Percentiles rank a stretch among this genome's conserved stretches.
These are phyloP conservation scores for Oophaga sylvatica DNA, from an alignment of 2,797 vertebrate genomes.

Conservation along the genomic window DNA sequence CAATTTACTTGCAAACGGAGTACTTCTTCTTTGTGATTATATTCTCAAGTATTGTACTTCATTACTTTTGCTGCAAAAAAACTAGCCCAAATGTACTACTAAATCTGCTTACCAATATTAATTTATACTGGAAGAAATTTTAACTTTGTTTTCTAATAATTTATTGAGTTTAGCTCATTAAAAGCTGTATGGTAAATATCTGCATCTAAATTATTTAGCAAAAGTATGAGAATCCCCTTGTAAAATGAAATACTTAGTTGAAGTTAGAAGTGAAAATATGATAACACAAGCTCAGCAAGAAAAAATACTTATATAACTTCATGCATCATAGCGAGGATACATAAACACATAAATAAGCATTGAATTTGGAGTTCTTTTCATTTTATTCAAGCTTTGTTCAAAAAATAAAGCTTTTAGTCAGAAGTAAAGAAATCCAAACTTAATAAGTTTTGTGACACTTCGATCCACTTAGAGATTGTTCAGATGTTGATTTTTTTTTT, in stretches of 20 bases:
- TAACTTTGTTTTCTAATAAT: background rate
- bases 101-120: slow-evolving; percentile 13
- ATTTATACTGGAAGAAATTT: slow-evolving; percentile 4
- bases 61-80: slow-evolving; percentile 50
- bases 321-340: background rate
- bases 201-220: background rate
- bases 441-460: too few relatives aligned
- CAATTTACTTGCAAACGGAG: slow-evolving; percentile 47
- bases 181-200: background rate
- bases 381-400: background rate
- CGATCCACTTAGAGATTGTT: too few relatives aligned
- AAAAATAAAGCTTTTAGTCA: too few relatives aligned
- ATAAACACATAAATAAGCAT: background rate
- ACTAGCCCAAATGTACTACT: slow-evolving; percentile 24
- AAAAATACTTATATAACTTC: background rate
- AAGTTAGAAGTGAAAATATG: background rate
- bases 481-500: too few relatives aligned
- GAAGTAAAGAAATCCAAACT: too few relatives aligned
- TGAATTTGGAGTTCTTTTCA: background rate
- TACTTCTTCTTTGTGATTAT: slow-evolving; percentile 48
- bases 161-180: background rate
- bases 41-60: slow-evolving; percentile 51
- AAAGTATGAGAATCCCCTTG: background rate
- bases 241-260: background rate
- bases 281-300: background rate